Base-by-base conservation (phyloP, 2,113 vertebrate genomes). In the Chaetops frenatus region DNA sequence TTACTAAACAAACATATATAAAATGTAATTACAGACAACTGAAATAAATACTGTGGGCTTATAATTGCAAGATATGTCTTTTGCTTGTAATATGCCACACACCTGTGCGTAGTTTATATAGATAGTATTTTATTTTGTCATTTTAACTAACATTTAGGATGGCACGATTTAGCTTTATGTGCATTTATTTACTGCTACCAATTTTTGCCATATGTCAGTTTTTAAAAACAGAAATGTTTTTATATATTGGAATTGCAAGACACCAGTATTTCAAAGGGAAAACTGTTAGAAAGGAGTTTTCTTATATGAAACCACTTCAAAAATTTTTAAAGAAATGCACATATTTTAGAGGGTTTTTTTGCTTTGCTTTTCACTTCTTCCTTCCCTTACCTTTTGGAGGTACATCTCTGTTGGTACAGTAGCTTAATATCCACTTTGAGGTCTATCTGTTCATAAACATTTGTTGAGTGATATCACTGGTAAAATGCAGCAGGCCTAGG, bases 1-100 rank as follows among this genome's bases (percentile, higher is more conserved):
- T 96, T 97, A 95, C 94, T 96, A 97, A 97, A 97, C 92, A 97
- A 96, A 97, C 93, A 95, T 93, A 93, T 97, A 97, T 96, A 97
- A 97, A 96, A 96, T 97, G 94, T 98, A 97, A 97, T 97, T 97
- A 97, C 74, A 95, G 88, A 91, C 86, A 96, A 97, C 80, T 95
- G 89, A 97, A 97, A 94, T 97, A 96, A 97, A 97, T 95, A 97
- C 86, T 88, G 91, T 93, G 86, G 94, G 74, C 66, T 92, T 97
- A 35, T 97, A 97, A 97, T 96, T 96, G 81, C 61, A 86, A 92
- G 91, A 88, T 92, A 81, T 96, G 96, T 94, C 97, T 93, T 94
- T 92, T 92, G 44, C 93, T 96, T 73, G 88, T 97, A 95, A 94
- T 97, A 77, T 95, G 93, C 85, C 82, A 87, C 94, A 93, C 90